Evolutionary conservation across 2,888 invertebrate genomes (phyloP).

Genomic region (Agrilus biguttatus): DNA sequence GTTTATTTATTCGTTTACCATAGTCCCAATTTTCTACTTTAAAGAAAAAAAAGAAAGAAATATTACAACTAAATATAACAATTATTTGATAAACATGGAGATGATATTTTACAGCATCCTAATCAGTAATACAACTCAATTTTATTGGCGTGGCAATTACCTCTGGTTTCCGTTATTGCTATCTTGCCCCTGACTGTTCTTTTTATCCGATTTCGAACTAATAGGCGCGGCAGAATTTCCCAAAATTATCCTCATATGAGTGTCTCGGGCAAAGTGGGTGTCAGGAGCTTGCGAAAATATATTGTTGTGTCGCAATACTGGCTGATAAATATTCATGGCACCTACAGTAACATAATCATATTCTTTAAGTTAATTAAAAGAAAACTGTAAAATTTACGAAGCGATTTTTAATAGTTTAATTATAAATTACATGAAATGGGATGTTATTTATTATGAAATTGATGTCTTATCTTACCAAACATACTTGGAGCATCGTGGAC

Average conservation of each 20-base stretch:
- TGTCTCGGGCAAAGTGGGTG: constrained; percentile 77
- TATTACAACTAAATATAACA: too few species aligned
- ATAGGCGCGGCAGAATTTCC: constrained; percentile 23
- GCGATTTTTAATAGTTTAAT: background rate
- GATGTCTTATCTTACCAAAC: constrained; percentile 20
- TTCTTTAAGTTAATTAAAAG: too few species aligned
- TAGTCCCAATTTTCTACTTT: too few species aligned
- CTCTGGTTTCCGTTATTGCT: constrained; percentile 11
- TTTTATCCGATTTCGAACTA: constrained; percentile 21
- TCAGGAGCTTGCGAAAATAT: constrained; percentile 42
- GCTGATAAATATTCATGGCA: constrained; percentile 32
- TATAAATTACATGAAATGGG: background rate
- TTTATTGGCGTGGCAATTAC: constrained; percentile 8
- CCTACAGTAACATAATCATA: constrained; percentile 6
- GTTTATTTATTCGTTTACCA: too few species aligned
- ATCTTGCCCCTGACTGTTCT: constrained; percentile 13
- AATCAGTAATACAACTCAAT: too few species aligned
- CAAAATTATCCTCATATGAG: constrained; percentile 81
- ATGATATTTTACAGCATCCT: too few species aligned
- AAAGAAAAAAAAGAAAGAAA: too few species aligned
- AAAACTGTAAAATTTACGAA: constrained; percentile 1
- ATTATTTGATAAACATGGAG: too few species aligned
- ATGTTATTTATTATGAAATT: background rate
- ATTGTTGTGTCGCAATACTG: constrained; percentile 29
- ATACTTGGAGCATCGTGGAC: constrained; percentile 29